Percentiles rank a stretch among this genome's conserved stretches.
Evolutionary conservation across 2,888 invertebrate species (phyloP).

Genomic region (Melanargia galathea): DNA sequence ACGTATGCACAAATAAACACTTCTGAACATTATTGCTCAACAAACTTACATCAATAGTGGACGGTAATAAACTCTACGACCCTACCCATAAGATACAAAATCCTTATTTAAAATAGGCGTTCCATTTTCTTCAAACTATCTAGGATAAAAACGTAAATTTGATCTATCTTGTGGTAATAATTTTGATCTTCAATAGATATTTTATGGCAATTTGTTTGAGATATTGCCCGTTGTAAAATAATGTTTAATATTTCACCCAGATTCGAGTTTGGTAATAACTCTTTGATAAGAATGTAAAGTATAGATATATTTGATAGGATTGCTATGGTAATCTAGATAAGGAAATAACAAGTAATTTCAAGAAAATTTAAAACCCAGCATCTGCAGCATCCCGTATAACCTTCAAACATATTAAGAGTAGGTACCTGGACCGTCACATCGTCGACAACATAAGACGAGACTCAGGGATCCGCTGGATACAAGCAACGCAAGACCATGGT

Average conservation of each 20-base stretch:
- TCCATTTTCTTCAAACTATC: conserved; percentile 20
- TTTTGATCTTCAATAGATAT: conserved; percentile 20
- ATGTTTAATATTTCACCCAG: background rate
- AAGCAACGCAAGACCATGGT: too few species aligned
- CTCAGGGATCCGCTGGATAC: too few species aligned
- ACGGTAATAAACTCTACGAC: background rate
- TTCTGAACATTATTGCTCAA: conserved; percentile 15
- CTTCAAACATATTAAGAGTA: too few species aligned
- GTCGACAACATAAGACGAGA: too few species aligned
- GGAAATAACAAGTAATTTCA: too few species aligned
- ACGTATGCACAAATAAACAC: conserved; percentile 67
- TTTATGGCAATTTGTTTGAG: conserved; percentile 13
- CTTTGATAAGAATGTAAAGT: too few species aligned
- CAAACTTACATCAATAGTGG: background rate
- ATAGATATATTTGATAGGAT: too few species aligned
- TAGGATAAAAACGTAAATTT: conserved; percentile 20
- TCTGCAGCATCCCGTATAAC: too few species aligned
- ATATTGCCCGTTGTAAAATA: conserved; percentile 6
- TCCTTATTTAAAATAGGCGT: background rate
- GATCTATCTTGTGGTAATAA: conserved; percentile 10
- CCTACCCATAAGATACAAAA: background rate
- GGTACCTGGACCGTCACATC: too few species aligned
- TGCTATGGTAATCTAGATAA: too few species aligned
- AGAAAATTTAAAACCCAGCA: too few species aligned
- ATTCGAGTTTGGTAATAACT: background rate